A percentile compares a stretch with the other conserved stretches of the same genome.
Conservation (phyloP, 2,113 vertebrate genomes). For the Rana temporaria region DNA sequence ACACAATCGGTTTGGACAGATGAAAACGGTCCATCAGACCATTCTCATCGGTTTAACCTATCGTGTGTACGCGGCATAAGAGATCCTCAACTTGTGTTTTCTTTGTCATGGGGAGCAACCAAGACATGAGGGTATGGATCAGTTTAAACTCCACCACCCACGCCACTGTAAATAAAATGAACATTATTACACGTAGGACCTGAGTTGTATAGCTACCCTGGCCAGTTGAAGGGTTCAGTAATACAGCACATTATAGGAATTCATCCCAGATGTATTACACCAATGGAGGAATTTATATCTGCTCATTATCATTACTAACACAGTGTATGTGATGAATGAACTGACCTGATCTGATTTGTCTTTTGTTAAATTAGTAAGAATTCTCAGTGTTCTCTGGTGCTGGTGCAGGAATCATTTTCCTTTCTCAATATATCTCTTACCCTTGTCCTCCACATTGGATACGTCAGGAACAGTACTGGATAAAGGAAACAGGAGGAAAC, state of each 20-base stretch:
- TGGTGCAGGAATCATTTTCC: constrained; percentile 4
- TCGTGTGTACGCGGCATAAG: too few relatives aligned
- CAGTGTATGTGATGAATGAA: not conserved
- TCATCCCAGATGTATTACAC: not conserved
- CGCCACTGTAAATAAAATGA: not conserved
- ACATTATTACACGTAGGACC: not conserved
- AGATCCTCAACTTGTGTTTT: too few relatives aligned
- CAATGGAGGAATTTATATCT: not conserved
- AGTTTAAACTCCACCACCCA: too few relatives aligned
- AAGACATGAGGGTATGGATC: too few relatives aligned
- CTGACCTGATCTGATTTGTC: not conserved
- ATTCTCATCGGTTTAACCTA: too few relatives aligned
- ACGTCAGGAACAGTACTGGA: constrained; percentile 9
- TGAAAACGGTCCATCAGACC: too few relatives aligned
- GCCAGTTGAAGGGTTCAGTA: not conserved
- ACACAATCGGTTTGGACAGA: too few relatives aligned
- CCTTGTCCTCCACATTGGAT: not conserved
- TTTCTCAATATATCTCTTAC: not conserved
- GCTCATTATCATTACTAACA: not conserved
- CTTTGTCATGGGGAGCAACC: too few relatives aligned
- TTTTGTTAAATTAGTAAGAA: not conserved
- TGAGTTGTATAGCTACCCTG: not conserved
- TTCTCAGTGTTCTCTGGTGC: not conserved
- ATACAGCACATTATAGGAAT: not conserved
- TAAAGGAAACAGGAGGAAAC: constrained; percentile 1